Conservation (phyloP, 2,797 vertebrate species). For the Aplochiton taeniatus region DNA sequence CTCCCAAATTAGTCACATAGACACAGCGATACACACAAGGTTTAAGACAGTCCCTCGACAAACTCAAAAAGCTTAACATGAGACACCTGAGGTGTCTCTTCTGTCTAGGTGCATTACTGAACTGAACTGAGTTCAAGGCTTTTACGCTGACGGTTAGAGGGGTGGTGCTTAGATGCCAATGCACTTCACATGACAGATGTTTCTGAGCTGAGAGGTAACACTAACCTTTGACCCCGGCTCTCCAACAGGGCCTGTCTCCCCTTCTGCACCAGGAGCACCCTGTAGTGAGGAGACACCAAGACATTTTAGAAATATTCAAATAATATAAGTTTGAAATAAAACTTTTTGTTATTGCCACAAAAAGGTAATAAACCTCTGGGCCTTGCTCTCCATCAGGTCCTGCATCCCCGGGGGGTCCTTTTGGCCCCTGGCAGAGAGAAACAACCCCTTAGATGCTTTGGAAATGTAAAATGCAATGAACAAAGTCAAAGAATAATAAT, state of each 20-base stretch:
- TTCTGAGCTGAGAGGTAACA: neutral
- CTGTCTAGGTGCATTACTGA: neutral
- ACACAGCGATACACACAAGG: neutral
- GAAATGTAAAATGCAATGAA: neutral
- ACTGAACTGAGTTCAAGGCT: conserved; percentile 14
- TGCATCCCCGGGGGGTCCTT: conserved; percentile 84
- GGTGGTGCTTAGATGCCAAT: neutral
- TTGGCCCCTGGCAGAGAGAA: conserved; percentile 80
- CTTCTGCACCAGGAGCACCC: conserved; percentile 88
- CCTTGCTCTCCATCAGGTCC: conserved; percentile 89
- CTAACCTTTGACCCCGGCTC: conserved; percentile 88
- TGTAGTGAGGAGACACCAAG: conserved; percentile 44
- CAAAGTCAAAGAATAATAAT: too few relatives aligned
- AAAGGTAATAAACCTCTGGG: conserved; percentile 77
- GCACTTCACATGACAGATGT: conserved; percentile 17
- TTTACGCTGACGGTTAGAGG: conserved; percentile 8
- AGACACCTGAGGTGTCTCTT: conserved; percentile 1
- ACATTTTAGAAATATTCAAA: too few relatives aligned
- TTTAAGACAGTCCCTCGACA: neutral
- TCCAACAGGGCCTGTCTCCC: conserved; percentile 84
- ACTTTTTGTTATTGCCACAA: neutral
- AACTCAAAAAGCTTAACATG: too few relatives aligned
- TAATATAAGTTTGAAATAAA: neutral
- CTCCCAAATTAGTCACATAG: neutral
- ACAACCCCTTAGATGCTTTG: conserved; percentile 39